A percentile compares a stretch with the other conserved stretches of the same genome.
Conservation (phyloP, 2,797 vertebrate genomes). For the Lagocephalus sceleratus region DNA sequence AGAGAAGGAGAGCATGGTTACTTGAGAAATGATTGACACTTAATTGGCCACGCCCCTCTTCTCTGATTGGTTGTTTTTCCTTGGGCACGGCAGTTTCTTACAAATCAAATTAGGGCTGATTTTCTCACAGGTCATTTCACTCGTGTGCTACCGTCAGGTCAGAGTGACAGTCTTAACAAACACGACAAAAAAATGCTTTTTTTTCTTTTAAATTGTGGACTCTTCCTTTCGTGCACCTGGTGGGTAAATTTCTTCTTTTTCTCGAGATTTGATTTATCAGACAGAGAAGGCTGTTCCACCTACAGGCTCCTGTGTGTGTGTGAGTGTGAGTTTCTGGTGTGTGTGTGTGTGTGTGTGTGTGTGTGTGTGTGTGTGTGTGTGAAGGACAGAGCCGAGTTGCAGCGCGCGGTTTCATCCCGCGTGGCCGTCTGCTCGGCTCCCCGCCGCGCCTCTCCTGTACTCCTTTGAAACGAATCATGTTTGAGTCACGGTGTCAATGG, state of each 20-base stretch:
- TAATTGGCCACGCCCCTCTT: too few relatives aligned
- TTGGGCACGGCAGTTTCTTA: too few relatives aligned
- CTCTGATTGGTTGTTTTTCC: too few relatives aligned
- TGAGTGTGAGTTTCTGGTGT: constrained; percentile 14
- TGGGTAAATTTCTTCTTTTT: constrained; percentile 26
- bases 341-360: constrained; percentile 22
- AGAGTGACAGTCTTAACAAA: too few relatives aligned
- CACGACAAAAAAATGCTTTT: too few relatives aligned
- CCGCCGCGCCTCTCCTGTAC: constrained; percentile 40
- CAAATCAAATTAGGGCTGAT: too few relatives aligned
- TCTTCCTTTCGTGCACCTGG: constrained; percentile 16
- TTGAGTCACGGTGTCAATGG: constrained; percentile 61
- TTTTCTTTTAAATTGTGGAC: too few relatives aligned
- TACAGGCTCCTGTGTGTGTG: constrained; percentile 24
- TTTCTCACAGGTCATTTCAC: too few relatives aligned
- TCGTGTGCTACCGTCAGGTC: too few relatives aligned
- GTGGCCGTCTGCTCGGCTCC: constrained; percentile 29
- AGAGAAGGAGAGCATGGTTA: too few relatives aligned
- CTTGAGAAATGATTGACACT: too few relatives aligned
- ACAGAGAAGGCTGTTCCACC: constrained; percentile 27
- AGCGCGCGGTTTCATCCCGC: constrained; percentile 25
- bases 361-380: constrained; percentile 22
- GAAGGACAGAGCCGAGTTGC: constrained; percentile 49
- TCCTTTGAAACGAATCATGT: constrained; percentile 39
- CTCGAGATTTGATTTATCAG: constrained; percentile 20